Base-by-base conservation (phyloP, 2,888 invertebrate genomes). In the Spilosoma lubricipeda region DNA sequence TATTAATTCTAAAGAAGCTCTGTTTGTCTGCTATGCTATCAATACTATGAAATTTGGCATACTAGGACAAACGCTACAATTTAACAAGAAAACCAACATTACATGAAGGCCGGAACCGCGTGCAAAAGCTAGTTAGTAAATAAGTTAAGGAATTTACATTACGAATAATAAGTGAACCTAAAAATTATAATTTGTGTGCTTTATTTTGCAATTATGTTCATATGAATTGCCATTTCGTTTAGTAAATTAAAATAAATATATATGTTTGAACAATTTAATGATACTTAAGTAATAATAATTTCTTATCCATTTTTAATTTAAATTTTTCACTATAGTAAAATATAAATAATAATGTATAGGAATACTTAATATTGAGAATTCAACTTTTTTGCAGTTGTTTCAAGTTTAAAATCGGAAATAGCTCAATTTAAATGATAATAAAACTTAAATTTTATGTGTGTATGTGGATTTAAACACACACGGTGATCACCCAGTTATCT, bases 281-380 rank as follows among this genome's bases (percentile, higher is more conserved):
- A 63, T 8, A 63, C 63, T 63, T 63, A 63, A 30, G 33, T 65
- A 45, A 65, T 65, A 30, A 63, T 71, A 56, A 69, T 70, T 45
- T 70, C 63, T 42, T 71, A 63, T 15, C 30, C 27, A 30, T 63
- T 30, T 27, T 63, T 15, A 63, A 63, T 63, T 63, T 7, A 30
- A 59, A 18, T 63, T 30, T 30, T 63, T 63, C 15, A 63, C 27
- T 63, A 30, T 15, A 27, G 7, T 63, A 30, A 18, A 13, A 63
- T 63, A 30, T 30, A 30, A 30, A 30, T 63, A 7, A 18, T 30
- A 63, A 63, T 63, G 63, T 30, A 18, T 30, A 30, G 18, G 18
- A 30, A 63, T 30, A 63, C 63, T 63, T 30, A 7, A 63, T 63
- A 63, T 63, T 63, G 63, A 63, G 63, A 63, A 27, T 63, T 30